Evolutionary conservation across 1,140 invertebrate genomes (phyloP).

Genomic region (Venustaconcha ellipsiformis): DNA sequence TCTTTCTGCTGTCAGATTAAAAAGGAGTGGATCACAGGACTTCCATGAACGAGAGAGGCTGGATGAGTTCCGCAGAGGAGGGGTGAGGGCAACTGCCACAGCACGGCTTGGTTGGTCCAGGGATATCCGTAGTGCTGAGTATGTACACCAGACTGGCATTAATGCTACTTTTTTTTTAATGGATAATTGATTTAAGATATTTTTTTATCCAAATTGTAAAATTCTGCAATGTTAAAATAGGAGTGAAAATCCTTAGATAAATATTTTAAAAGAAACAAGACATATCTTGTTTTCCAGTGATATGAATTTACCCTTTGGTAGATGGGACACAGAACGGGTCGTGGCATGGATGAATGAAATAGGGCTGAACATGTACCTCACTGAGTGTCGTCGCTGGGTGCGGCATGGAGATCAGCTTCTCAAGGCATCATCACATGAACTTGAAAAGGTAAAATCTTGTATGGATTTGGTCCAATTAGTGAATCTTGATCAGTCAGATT

Average conservation of each 20-base stretch:
- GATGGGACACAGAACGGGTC: conserved; percentile 87
- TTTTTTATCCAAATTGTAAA: neutral
- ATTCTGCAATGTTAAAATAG: neutral
- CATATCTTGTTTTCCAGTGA: conserved; percentile 38
- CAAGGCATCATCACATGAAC: conserved; percentile 80
- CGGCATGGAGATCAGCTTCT: conserved; percentile 85
- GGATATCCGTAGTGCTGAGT: conserved; percentile 59
- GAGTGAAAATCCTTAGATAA: neutral
- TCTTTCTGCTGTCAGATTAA: conserved; percentile 45
- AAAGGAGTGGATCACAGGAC: conserved; percentile 79
- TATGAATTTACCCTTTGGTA: conserved; percentile 69
- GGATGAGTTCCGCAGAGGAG: conserved; percentile 76
- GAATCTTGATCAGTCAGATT: no score
- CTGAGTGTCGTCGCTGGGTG: conserved; percentile 85
- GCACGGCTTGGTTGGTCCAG: conserved; percentile 80
- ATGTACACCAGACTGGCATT: conserved; percentile 12
- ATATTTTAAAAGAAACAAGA: neutral
- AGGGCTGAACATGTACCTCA: conserved; percentile 86
- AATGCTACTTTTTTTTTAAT: no score
- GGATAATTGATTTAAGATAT: no score
- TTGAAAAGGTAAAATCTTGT: conserved; percentile 81
- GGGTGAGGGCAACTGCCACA: conserved; percentile 82
- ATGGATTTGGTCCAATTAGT: no score
- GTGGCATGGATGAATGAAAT: conserved; percentile 89
- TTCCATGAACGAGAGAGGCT: conserved; percentile 73